Conservation (phyloP, 2,797 vertebrate species). For the Chelmon rostratus region DNA sequence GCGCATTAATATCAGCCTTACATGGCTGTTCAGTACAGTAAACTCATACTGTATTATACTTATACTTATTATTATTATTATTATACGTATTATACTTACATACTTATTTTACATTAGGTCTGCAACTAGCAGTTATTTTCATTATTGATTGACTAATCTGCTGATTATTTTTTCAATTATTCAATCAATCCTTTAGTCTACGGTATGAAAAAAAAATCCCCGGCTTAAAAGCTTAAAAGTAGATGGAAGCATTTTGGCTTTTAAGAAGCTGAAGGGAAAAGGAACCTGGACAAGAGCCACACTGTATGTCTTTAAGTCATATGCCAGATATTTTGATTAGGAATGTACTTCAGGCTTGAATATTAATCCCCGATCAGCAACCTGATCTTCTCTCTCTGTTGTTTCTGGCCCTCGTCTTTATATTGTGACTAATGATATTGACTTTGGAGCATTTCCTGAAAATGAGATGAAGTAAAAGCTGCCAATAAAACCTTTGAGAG, state of each 20-base stretch:
- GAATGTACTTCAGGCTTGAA: background rate
- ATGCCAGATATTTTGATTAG: background rate
- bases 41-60: background rate
- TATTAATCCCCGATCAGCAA: background rate
- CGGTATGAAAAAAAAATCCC: background rate
- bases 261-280: too few species aligned
- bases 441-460: constrained; percentile 9
- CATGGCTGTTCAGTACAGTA: background rate
- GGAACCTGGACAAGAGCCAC: too few species aligned
- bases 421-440: background rate
- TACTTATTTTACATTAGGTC: background rate
- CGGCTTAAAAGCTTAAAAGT: background rate
- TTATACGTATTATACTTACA: too few species aligned
- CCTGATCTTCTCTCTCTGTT: background rate
- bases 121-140: too few species aligned
- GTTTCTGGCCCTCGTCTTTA: background rate
- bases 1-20: too few species aligned
- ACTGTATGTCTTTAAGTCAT: too few species aligned
- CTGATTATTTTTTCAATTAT: background rate
- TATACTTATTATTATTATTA: too few species aligned
- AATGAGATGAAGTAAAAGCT: constrained; percentile 17
- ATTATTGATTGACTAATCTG: background rate
- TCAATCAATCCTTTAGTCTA: background rate
- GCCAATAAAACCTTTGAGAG: constrained; percentile 18
- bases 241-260: too few species aligned